A percentile compares a stretch with the other conserved stretches of the same genome.
phyloP scores from a whole-genome alignment of 2,888 invertebrate genomes.

The Xylophagus ater region DNA sequence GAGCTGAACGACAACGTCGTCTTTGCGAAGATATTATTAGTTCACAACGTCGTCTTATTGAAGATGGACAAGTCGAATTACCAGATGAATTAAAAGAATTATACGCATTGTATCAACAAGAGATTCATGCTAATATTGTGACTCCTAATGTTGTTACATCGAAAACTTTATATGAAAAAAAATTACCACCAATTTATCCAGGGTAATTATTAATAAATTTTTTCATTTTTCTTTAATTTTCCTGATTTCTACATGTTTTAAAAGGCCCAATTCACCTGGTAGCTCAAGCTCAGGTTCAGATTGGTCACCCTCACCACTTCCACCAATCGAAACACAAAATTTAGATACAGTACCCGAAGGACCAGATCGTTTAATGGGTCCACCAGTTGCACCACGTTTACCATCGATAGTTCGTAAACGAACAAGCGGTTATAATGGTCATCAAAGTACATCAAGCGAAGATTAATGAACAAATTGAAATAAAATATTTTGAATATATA shows the following conservation, averaged over 20 bases:
- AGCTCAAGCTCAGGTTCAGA: slow-evolving; percentile 39
- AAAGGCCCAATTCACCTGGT: slow-evolving; percentile 36
- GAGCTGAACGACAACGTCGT: slow-evolving; percentile 72
- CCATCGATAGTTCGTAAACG: slow-evolving; percentile 24
- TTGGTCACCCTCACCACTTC: slow-evolving; percentile 35
- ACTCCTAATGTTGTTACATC: slow-evolving; percentile 44
- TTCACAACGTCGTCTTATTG: slow-evolving; percentile 71
- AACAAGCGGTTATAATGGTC: slow-evolving; percentile 39
- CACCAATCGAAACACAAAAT: slow-evolving; percentile 14
- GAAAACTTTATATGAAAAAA: slow-evolving; percentile 33
- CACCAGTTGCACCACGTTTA: slow-evolving; percentile 31
- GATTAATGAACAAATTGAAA: slow-evolving; percentile 8
- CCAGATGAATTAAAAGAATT: slow-evolving; percentile 68
- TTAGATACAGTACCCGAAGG: slow-evolving; percentile 16
- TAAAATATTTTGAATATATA: too few relatives aligned
- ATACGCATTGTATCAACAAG: slow-evolving; percentile 74
- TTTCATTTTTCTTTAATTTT: slow-evolving; percentile 2
- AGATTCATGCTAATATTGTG: slow-evolving; percentile 67
- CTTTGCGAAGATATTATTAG: slow-evolving; percentile 88
- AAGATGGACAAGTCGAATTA: slow-evolving; percentile 60
- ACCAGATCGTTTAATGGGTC: slow-evolving; percentile 33
- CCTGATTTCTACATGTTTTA: slow-evolving; percentile 13
- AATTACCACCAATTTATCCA: slow-evolving; percentile 38
- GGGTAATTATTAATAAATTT: slow-evolving; percentile 25
- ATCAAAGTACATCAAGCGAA: slow-evolving; percentile 19